Evolutionary conservation across 1,140 invertebrate genomes (phyloP).

Genomic region (Mylabris phalerata): DNA sequence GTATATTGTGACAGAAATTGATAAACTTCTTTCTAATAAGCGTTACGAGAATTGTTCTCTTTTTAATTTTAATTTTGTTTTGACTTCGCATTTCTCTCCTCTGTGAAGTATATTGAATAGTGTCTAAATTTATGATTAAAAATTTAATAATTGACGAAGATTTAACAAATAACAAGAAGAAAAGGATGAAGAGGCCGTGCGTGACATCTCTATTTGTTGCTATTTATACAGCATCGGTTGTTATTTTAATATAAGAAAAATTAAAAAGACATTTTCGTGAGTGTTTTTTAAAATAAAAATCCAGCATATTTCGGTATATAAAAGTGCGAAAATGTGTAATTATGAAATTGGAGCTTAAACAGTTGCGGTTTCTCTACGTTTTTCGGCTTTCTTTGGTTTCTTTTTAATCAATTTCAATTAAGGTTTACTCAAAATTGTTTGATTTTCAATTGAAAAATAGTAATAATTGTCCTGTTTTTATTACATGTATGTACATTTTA

Average conservation of each 20-base stretch:
- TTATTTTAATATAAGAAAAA: background rate
- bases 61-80: background rate
- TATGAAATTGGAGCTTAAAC: background rate
- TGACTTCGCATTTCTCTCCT: slow-evolving; percentile 13
- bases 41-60: too few species aligned
- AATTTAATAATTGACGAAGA: too few species aligned
- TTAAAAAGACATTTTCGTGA: slow-evolving; percentile 8
- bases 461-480: too few species aligned
- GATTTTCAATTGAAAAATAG: background rate
- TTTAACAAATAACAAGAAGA: too few species aligned
- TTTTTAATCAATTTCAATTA: background rate
- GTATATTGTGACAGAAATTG: background rate
- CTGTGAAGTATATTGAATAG: slow-evolving; percentile 10
- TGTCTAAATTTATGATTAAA: slow-evolving; percentile 1
- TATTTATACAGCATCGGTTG: background rate
- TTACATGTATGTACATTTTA: too few species aligned
- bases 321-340: slow-evolving; percentile 13
- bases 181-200: too few species aligned
- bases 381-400: slow-evolving; percentile 3
- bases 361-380: slow-evolving; percentile 7
- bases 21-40: too few species aligned
- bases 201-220: too few species aligned
- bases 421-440: background rate
- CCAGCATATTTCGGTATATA: too few species aligned
- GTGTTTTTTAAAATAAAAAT: slow-evolving; percentile 13